Evolutionary conservation across 2,113 vertebrate species (phyloP).

Genomic region (Corythornis cristatus): DNA sequence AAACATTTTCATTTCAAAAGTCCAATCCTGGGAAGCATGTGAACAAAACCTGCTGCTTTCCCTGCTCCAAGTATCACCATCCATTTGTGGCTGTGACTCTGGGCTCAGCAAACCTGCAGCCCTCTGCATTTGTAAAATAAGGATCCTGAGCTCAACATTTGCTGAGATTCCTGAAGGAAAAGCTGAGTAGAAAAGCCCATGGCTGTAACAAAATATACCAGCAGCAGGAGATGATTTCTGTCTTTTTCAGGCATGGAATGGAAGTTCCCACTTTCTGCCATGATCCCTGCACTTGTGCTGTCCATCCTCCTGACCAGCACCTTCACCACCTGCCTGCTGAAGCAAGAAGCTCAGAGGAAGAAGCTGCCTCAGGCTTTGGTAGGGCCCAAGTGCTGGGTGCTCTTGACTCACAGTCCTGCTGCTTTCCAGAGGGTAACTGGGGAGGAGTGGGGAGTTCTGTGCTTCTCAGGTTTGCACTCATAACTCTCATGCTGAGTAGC

Average conservation of each 20-base stretch:
- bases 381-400: not conserved
- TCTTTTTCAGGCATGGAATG: not conserved
- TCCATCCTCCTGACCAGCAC: not conserved
- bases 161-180: not conserved
- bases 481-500: not conserved
- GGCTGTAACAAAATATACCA: not conserved
- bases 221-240: not conserved
- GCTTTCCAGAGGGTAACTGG: not conserved
- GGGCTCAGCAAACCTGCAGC: not conserved
- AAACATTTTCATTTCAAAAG: not conserved
- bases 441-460: not conserved
- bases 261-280: not conserved
- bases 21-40: not conserved
- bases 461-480: not conserved
- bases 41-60: not conserved
- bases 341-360: not conserved
- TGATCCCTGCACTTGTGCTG: not conserved
- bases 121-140: not conserved
- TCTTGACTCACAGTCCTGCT: not conserved
- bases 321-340: not conserved
- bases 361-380: constrained; percentile 53
- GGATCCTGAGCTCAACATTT: not conserved
- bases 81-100: not conserved
- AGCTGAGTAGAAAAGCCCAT: not conserved
- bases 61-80: not conserved